Percentiles rank a stretch among this genome's conserved stretches.
Conservation (phyloP, 2,888 invertebrate genomes). For the Habrosyne pyritoides region DNA sequence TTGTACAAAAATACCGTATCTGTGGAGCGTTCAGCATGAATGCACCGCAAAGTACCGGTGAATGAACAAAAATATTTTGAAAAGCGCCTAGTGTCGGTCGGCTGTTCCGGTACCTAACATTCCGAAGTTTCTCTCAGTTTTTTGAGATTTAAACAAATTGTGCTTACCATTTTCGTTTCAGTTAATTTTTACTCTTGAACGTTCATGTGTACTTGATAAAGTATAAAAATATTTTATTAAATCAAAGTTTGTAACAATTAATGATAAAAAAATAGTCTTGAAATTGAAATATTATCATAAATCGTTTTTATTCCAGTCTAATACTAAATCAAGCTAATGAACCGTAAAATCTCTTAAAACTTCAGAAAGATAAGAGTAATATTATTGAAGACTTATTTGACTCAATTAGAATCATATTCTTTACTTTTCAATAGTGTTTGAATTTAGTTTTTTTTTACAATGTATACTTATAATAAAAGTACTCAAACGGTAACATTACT, state of each 20-base stretch:
- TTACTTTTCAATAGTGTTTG: not conserved
- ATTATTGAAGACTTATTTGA: not conserved
- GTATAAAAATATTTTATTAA: not conserved
- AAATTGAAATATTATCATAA: not conserved
- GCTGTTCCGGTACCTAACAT: not conserved
- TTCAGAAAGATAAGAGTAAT: not conserved
- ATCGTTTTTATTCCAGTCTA: conserved; percentile 1
- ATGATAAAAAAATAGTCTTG: not conserved
- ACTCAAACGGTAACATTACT: too few relatives aligned
- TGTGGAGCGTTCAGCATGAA: not conserved
- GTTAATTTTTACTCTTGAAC: not conserved
- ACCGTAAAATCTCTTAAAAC: not conserved
- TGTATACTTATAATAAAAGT: too few relatives aligned
- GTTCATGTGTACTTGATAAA: not conserved
- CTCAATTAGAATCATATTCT: not conserved
- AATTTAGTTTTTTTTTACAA: too few relatives aligned
- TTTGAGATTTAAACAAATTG: not conserved
- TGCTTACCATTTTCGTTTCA: too few relatives aligned
- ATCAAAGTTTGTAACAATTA: not conserved
- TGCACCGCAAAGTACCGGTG: not conserved
- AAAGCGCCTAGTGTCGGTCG: not conserved
- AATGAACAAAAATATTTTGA: not conserved
- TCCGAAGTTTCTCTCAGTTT: not conserved
- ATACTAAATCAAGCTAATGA: not conserved
- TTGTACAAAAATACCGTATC: not conserved